A percentile compares a stretch with the other conserved stretches of the same genome.
Evolutionary conservation across 2,113 vertebrate genomes (phyloP).

Genomic region (Epinephelus cyanopodus): DNA sequence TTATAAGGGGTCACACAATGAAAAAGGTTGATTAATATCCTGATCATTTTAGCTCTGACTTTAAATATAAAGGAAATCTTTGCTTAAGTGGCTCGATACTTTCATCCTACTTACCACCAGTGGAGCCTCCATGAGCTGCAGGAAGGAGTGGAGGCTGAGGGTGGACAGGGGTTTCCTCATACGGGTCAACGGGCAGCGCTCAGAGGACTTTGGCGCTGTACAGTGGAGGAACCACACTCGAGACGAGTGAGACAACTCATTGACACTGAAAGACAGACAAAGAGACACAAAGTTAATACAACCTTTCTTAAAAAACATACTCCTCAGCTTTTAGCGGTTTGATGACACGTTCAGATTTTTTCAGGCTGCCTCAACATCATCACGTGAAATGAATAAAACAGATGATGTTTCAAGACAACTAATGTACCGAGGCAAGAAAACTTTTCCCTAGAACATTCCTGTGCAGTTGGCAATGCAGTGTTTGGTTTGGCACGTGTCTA

Average conservation of each 20-base stretch:
- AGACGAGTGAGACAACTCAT: slow-evolving; percentile 74
- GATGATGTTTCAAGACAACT: not conserved
- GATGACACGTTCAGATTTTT: not conserved
- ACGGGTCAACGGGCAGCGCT: slow-evolving; percentile 87
- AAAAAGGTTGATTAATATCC: too few species aligned
- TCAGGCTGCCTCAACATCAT: not conserved
- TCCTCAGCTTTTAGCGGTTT: too few species aligned
- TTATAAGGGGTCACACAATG: too few species aligned
- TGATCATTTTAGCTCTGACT: not conserved
- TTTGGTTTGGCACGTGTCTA: too few species aligned
- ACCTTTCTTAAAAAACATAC: too few species aligned
- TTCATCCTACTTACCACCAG: slow-evolving; percentile 85
- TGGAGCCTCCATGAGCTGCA: slow-evolving; percentile 93
- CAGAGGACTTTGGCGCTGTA: slow-evolving; percentile 46
- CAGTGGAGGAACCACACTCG: slow-evolving; percentile 92
- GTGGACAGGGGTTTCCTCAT: slow-evolving; percentile 88
- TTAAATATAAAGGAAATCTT: not conserved
- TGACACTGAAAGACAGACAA: slow-evolving; percentile 70
- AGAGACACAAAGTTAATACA: not conserved
- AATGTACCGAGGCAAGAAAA: not conserved
- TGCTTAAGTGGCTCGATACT: not conserved
- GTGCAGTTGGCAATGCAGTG: too few species aligned
- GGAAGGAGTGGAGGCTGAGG: slow-evolving; percentile 90
- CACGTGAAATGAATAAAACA: too few species aligned
- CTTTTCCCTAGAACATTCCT: too few species aligned